Percentiles rank a stretch among this genome's conserved stretches.
Conservation (phyloP, 1,140 invertebrate genomes). For the Thalassaphorura encarpata region DNA sequence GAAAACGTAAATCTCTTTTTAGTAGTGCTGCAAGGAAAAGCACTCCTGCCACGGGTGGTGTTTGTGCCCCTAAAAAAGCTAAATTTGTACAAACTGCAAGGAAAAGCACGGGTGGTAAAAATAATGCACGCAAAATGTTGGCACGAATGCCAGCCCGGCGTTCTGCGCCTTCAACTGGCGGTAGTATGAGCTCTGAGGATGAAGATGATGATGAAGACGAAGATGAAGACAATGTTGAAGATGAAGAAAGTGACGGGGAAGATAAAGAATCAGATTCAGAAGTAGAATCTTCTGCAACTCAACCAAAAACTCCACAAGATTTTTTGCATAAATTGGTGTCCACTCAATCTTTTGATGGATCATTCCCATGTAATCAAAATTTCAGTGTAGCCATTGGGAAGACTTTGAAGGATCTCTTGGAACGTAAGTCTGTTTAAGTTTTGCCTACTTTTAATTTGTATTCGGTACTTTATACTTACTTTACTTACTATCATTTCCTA, state of each 20-base stretch:
- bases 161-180: too few relatives aligned
- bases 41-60: neutral
- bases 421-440: slow-evolving; percentile 20
- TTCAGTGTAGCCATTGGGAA: slow-evolving; percentile 15
- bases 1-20: neutral
- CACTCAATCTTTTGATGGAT: slow-evolving; percentile 29
- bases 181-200: neutral
- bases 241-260: neutral
- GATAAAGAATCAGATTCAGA: too few relatives aligned
- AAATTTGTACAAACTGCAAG: neutral
- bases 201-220: neutral
- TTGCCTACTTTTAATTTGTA: neutral
- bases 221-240: neutral
- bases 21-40: too few relatives aligned
- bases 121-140: too few relatives aligned
- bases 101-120: neutral
- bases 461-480: neutral
- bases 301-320: too few relatives aligned
- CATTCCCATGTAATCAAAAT: slow-evolving; percentile 10
- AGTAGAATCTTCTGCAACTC: too few relatives aligned
- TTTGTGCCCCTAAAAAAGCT: too few relatives aligned
- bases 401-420: slow-evolving; percentile 11
- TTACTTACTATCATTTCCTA: neutral
- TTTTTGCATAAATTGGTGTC: slow-evolving; percentile 15
- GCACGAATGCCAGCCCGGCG: neutral